Base-by-base conservation (phyloP, 2,113 vertebrate species). In the Pangasianodon hypophthalmus region DNA sequence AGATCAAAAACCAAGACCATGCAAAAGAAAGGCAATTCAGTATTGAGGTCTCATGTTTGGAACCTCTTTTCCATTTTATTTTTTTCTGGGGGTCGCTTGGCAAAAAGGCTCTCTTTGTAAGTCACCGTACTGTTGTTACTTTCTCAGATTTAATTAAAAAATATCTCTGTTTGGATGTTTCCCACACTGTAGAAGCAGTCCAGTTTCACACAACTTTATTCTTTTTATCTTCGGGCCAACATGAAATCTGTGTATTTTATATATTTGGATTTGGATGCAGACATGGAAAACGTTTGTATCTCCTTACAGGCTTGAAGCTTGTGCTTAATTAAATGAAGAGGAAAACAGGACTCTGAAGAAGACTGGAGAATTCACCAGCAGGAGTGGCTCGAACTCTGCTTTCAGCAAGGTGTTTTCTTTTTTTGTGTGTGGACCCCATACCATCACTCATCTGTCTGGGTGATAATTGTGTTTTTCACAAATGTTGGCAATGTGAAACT, bases 1-100 rank as follows among this genome's bases (percentile, higher is more conserved):
- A 81, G 18, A 26, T 90, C 91, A 75, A 87, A 88, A 88, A 73
- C 79, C 85, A 88, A 86, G 86, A 92, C 89, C 5, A 62, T 56
- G 11, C 92, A 94, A 90, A 89, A 60, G 21, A 54, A 82, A 89
- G 62, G 83, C 91, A 90, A 71, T 94, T 92, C 82, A 90, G 62
- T 87, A 86, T 16, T 79, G 54, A 56, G 8, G 52, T 64, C 69
- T 58, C 50, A 44, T 48, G 37, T 56, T 79, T 85, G 19, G 6
- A 71, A 21, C 71, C 54, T 41, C 56, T 46, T 77, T 46, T 37
- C 5, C 46, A 75, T 75, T 24, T 19, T 60, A 88, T 13, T 64
- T 69, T 80, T 90, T 86, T 75, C 52, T 48, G 77, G 32, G 6
- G 26, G 48, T 82, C 6, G 37, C 56, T 88, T 79, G 87, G 52